These are phyloP conservation scores for Pelochelys cantorii DNA, from an alignment of 2,797 vertebrate species.

Conservation along the genomic window DNA sequence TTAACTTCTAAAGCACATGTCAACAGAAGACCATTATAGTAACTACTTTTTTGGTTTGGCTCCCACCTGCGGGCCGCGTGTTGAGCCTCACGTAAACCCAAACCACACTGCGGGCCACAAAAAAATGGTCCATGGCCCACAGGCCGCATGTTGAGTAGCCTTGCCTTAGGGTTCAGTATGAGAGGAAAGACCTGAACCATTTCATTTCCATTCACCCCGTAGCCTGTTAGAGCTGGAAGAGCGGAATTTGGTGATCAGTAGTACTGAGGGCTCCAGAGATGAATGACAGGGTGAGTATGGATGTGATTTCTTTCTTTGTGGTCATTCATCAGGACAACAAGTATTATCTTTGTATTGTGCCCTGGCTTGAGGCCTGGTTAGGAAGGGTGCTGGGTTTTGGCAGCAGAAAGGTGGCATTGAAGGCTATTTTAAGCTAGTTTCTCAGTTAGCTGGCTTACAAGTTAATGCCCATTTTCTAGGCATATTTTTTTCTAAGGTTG, in stretches of 20 bases:
- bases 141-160: no score
- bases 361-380: background rate
- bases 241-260: background rate
- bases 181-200: background rate
- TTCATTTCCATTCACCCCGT: background rate
- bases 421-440: accelerated
- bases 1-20: no score
- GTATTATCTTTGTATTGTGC: background rate
- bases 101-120: no score
- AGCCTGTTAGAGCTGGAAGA: background rate
- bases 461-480: background rate
- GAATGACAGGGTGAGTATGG: background rate
- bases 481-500: background rate
- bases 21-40: no score
- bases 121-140: no score
- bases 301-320: background rate
- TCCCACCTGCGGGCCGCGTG: no score
- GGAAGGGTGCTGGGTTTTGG: background rate
- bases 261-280: background rate
- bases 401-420: background rate
- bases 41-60: no score
- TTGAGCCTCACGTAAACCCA: no score
- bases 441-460: background rate
- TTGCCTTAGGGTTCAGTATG: background rate
- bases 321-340: background rate